Evolutionary conservation across 2,113 vertebrate genomes (phyloP).

Genomic region (Spilogale gracilis): DNA sequence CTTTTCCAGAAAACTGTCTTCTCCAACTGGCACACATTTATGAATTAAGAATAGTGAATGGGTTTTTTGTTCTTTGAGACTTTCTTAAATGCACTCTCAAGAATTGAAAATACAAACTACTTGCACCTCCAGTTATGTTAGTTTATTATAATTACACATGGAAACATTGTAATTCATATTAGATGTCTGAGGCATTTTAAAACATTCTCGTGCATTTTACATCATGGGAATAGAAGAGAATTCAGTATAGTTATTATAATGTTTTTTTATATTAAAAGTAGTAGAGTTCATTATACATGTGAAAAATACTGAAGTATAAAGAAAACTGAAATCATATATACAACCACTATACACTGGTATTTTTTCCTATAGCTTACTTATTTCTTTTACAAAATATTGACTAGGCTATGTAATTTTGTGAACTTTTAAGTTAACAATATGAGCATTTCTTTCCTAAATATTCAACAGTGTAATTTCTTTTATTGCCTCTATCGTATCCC

Average conservation of each 20-base stretch:
- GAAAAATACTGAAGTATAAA: constrained; percentile 35
- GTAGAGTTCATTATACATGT: constrained; percentile 14
- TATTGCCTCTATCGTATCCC: constrained; percentile 16
- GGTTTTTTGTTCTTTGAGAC: constrained; percentile 46
- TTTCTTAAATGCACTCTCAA: constrained; percentile 52
- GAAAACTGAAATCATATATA: neutral
- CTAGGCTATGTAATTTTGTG: constrained; percentile 31
- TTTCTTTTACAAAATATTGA: neutral
- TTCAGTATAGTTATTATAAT: constrained; percentile 16
- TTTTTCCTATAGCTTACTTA: constrained; percentile 22
- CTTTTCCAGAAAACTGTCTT: constrained; percentile 10
- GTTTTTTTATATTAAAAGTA: constrained; percentile 33
- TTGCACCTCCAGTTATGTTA: constrained; percentile 40
- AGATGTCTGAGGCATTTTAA: neutral
- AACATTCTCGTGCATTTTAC: constrained; percentile 14
- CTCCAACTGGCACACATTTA: neutral
- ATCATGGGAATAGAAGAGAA: constrained; percentile 8
- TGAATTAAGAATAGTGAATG: constrained; percentile 33
- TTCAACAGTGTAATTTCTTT: constrained; percentile 10
- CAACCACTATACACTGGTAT: neutral
- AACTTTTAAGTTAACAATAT: constrained; percentile 31
- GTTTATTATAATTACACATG: constrained; percentile 12
- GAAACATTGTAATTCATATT: neutral
- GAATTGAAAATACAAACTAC: constrained; percentile 52
- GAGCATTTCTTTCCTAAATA: constrained; percentile 27